Conservation (phyloP, 2,888 invertebrate species). For the Hipparchia semele region DNA sequence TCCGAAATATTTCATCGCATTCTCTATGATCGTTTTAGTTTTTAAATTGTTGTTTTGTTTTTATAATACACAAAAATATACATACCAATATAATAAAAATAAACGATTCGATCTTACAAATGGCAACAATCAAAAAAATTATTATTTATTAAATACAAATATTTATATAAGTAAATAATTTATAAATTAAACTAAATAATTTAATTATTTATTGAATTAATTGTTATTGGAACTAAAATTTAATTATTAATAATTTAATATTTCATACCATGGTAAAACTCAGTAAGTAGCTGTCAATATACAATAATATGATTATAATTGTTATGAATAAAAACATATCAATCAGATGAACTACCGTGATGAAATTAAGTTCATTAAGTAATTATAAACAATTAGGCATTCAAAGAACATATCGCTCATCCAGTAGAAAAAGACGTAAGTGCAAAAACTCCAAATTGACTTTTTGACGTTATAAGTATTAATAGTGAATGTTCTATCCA, state of each 20-base stretch:
- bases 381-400: no score
- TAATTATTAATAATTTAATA: neutral
- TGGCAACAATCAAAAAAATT: conserved; percentile 11
- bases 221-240: conserved; percentile 12
- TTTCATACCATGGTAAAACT: neutral
- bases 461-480: no score
- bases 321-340: neutral
- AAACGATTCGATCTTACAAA: conserved; percentile 18
- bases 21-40: neutral
- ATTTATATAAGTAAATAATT: conserved; percentile 7
- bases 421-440: no score
- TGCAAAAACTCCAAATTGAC: no score
- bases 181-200: neutral
- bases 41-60: neutral
- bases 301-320: no score
- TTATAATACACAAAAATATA: neutral
- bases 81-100: neutral
- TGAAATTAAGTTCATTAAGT: neutral
- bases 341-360: neutral
- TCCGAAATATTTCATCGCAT: conserved; percentile 23
- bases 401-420: no score
- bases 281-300: neutral
- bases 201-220: neutral
- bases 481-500: no score
- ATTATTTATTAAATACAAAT: neutral